Conservation (phyloP, 2,888 invertebrate genomes). For the Agelastica alni region DNA sequence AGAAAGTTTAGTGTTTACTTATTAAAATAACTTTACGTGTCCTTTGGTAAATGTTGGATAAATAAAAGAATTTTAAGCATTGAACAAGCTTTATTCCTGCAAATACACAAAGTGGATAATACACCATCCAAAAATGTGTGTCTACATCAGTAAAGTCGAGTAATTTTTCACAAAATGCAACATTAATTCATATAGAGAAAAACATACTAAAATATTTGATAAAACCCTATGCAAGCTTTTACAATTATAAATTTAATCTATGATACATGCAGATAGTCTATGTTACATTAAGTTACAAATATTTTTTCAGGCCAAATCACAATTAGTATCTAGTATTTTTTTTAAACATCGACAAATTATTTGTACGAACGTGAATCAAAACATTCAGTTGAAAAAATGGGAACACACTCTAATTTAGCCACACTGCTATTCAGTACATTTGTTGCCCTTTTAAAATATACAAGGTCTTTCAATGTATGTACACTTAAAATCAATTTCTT, state of each 20-base stretch:
- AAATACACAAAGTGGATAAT: slow-evolving; percentile 35
- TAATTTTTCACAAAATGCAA: slow-evolving; percentile 52
- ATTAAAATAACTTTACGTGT: no score
- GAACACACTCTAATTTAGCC: slow-evolving; percentile 9
- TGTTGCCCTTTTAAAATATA: not conserved
- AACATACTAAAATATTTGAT: slow-evolving; percentile 55
- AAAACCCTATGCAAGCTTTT: slow-evolving; percentile 54
- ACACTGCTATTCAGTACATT: not conserved
- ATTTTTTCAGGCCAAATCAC: slow-evolving; percentile 52
- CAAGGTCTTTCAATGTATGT: no score
- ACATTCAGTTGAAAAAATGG: slow-evolving; percentile 32
- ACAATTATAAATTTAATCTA: slow-evolving; percentile 44
- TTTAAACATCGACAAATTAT: slow-evolving; percentile 38
- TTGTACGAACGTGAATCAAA: slow-evolving; percentile 46
- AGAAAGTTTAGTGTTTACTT: no score
- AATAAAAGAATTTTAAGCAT: slow-evolving; percentile 36
- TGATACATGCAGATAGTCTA: slow-evolving; percentile 51
- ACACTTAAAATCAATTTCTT: no score
- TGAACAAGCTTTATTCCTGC: slow-evolving; percentile 44
- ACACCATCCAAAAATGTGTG: slow-evolving; percentile 29
- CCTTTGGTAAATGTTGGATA: not conserved
- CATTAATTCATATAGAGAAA: slow-evolving; percentile 53
- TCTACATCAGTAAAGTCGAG: slow-evolving; percentile 42
- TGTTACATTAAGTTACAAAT: slow-evolving; percentile 53
- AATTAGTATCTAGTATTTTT: slow-evolving; percentile 45